Evolutionary conservation across 2,113 vertebrate genomes (phyloP), one percentile per base, ranked within the genome.

Genomic region (Odocoileus virginianus): DNA sequence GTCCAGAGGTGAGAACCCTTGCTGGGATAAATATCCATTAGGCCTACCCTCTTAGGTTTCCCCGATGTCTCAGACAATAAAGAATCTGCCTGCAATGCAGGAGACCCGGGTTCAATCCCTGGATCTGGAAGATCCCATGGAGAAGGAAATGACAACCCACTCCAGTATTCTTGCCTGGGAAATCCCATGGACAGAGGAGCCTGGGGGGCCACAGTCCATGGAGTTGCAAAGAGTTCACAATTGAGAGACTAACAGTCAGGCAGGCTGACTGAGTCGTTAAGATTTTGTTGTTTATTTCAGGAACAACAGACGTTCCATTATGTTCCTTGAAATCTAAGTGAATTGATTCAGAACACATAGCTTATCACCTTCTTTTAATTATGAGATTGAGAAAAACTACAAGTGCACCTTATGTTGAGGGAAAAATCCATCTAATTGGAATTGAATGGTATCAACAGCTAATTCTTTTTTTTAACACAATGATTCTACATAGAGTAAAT

Each of bases 311-410:
- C 1, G 1, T 85, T 94, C 40, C 19, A 17, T 88, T 93, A 61
- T 58, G 91, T 21, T 58, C 61, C 55, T 87, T 88, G 67, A 85
- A 92, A 94, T 93, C 88, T 78, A 28, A 74, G 64, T 17, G 55
- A 93, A 89, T 87, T 91, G 88, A 94, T 95, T 97, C 89, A 74
- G 71, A 97, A 91, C 54, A 54, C 85, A 91, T 19, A 91, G 45
- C 91, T 97, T 97, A 96, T 93, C 96, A 94, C 94, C 78, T 79
- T 84, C 96, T 92, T 61, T 82, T 57, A 97, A 97, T 93, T 95
- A 94, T 81, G 36, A 96, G 91, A 95, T 60, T 47, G 74, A 94
- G 64, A 64, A 96, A 92, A 93, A 84, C 0, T 85, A 78, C 43
- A 90, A 76, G 27, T 84, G 83, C 71, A 40, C 90, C 78, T 96